A percentile compares a stretch with the other conserved stretches of the same genome.
phyloP scores from a whole-genome alignment of 2,113 vertebrate genomes.

The Brienomyrus longianalis region DNA sequence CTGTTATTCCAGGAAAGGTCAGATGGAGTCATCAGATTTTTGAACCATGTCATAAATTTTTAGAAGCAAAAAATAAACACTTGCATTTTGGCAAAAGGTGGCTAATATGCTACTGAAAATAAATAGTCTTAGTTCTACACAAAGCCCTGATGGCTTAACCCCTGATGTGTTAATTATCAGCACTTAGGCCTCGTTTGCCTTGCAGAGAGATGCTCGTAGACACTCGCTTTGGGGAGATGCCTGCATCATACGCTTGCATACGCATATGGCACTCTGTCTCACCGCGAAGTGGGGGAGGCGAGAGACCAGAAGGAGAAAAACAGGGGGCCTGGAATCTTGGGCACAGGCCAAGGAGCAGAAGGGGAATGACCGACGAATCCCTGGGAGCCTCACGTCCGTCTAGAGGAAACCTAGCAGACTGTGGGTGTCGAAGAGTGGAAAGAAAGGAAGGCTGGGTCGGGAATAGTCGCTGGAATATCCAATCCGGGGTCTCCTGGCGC shows the following conservation, averaged over 20 bases:
- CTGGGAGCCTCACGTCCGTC: slow-evolving; percentile 5
- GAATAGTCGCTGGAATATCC: background rate
- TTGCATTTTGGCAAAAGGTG: slow-evolving; percentile 20
- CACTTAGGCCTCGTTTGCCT: background rate
- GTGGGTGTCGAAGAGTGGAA: slow-evolving; percentile 18
- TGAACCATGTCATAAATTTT: slow-evolving; percentile 7
- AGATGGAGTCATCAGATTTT: slow-evolving; percentile 20
- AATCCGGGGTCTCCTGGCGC: slow-evolving; percentile 28
- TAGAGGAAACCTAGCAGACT: slow-evolving; percentile 15
- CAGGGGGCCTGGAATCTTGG: background rate
- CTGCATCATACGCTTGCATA: background rate
- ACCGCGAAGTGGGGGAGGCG: background rate
- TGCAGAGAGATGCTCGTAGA: background rate
- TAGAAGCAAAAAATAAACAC: slow-evolving; percentile 25
- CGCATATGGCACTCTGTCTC: background rate
- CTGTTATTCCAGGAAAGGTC: slow-evolving; percentile 1
- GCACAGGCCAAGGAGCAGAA: background rate
- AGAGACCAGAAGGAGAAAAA: background rate
- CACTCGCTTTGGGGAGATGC: background rate
- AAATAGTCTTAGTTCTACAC: background rate
- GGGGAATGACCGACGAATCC: background rate
- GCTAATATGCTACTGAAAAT: slow-evolving; percentile 22
- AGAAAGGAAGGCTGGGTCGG: slow-evolving; percentile 26
- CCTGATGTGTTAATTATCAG: background rate
- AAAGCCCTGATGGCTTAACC: background rate